Evolutionary conservation across 2,113 vertebrate genomes (phyloP).

Genomic region (Thamnaconus septentrionalis): DNA sequence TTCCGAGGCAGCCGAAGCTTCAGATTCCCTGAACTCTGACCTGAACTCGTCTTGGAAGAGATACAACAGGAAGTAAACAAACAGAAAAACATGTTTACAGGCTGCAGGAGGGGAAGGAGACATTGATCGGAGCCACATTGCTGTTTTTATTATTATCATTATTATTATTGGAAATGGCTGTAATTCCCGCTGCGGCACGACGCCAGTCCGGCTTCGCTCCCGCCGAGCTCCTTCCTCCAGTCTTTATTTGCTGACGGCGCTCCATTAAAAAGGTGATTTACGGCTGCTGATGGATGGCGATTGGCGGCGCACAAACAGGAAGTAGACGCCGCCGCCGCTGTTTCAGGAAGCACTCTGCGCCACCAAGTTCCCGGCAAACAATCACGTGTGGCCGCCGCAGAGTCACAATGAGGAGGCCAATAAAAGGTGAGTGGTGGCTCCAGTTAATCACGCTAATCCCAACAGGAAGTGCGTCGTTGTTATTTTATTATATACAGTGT

Average conservation of each 20-base stretch:
- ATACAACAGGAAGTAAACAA: neutral
- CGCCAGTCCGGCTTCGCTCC: too few relatives aligned
- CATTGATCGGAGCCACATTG: too few relatives aligned
- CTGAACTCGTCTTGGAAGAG: conserved; percentile 7
- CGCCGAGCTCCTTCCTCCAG: neutral
- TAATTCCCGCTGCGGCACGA: too few relatives aligned
- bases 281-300: neutral
- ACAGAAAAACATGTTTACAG: neutral
- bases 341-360: conserved; percentile 12
- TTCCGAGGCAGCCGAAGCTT: neutral
- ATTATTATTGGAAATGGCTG: too few relatives aligned
- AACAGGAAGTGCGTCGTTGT: neutral
- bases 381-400: neutral
- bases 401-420: neutral
- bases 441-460: neutral
- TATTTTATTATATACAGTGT: neutral
- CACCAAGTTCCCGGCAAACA: neutral
- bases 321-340: conserved; percentile 1
- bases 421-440: neutral
- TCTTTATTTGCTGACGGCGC: neutral
- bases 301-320: conserved; percentile 9
- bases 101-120: too few relatives aligned
- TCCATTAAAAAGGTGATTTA: neutral
- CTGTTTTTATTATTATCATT: too few relatives aligned
- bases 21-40: neutral